Evolutionary conservation across 2,888 invertebrate genomes (phyloP).

Genomic region (Nyleta sp.): DNA sequence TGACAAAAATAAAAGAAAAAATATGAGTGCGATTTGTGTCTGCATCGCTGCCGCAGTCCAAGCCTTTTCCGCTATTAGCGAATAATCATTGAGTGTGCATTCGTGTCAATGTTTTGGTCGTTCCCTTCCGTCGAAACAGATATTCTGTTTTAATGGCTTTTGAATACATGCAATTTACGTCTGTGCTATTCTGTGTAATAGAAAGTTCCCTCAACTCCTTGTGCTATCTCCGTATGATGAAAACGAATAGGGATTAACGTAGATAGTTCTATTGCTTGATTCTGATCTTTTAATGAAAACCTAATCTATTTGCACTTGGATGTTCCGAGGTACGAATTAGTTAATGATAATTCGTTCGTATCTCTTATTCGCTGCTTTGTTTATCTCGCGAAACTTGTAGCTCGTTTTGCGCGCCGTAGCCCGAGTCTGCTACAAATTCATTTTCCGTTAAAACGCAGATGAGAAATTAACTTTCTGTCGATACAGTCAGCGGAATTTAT

Average conservation of each 20-base stretch:
- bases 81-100: constrained; percentile 24
- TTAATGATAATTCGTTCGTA: constrained; percentile 24
- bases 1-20: background rate
- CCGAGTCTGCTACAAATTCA: constrained; percentile 5
- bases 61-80: constrained; percentile 26
- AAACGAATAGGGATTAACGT: constrained; percentile 36
- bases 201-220: constrained; percentile 44
- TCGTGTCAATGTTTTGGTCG: constrained; percentile 33
- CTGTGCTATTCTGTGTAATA: constrained; percentile 11
- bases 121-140: constrained; percentile 31
- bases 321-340: constrained; percentile 31
- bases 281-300: constrained; percentile 45
- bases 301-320: constrained; percentile 35
- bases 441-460: constrained; percentile 17
- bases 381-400: constrained; percentile 25
- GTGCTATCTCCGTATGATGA: constrained; percentile 44
- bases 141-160: constrained; percentile 44
- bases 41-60: background rate
- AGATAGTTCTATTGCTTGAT: constrained; percentile 38
- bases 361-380: constrained; percentile 17
- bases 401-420: constrained; percentile 5
- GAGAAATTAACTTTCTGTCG: constrained; percentile 42
- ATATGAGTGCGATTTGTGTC: background rate
- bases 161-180: constrained; percentile 43
- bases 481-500: constrained; percentile 30